Evolutionary conservation across 2,113 vertebrate genomes (phyloP).

Genomic region (Xiphorhynchus elegans): DNA sequence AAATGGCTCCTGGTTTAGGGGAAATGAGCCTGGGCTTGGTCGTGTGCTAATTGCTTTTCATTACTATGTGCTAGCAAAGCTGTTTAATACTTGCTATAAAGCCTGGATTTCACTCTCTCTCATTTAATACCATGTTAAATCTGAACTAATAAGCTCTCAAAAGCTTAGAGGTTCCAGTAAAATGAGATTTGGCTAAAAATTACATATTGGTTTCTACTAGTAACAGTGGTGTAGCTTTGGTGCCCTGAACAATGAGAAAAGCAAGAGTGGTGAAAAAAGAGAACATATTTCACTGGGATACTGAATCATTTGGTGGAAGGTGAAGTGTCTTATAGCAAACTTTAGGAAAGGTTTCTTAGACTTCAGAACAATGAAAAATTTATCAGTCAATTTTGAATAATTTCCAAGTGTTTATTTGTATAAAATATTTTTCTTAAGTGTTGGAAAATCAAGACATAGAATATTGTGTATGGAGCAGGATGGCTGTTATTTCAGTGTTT

Average conservation of each 20-base stretch:
- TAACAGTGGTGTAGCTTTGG: background rate
- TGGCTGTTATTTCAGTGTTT: background rate
- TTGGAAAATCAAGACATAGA: background rate
- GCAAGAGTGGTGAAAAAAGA: background rate
- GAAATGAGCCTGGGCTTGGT: background rate
- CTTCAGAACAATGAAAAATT: background rate
- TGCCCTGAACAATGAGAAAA: background rate
- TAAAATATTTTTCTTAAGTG: background rate
- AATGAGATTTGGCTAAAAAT: slow-evolving; percentile 48
- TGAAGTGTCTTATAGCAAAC: background rate
- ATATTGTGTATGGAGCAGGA: background rate
- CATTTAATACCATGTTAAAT: slow-evolving; percentile 43
- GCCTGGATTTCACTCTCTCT: slow-evolving; percentile 44
- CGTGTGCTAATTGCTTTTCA: slow-evolving; percentile 31
- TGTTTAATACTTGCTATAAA: slow-evolving; percentile 36
- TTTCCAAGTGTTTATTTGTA: background rate
- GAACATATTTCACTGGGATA: background rate
- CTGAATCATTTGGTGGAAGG: background rate
- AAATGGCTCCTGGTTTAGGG: slow-evolving; percentile 7
- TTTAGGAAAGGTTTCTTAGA: background rate
- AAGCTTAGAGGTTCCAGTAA: slow-evolving; percentile 61
- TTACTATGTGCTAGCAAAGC: slow-evolving; percentile 23
- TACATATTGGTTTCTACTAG: background rate
- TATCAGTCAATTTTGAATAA: background rate
- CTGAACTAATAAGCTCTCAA: slow-evolving; percentile 44